Evolutionary conservation across 2,888 invertebrate genomes (phyloP).

Genomic region (Omphaloscelis lunosa): DNA sequence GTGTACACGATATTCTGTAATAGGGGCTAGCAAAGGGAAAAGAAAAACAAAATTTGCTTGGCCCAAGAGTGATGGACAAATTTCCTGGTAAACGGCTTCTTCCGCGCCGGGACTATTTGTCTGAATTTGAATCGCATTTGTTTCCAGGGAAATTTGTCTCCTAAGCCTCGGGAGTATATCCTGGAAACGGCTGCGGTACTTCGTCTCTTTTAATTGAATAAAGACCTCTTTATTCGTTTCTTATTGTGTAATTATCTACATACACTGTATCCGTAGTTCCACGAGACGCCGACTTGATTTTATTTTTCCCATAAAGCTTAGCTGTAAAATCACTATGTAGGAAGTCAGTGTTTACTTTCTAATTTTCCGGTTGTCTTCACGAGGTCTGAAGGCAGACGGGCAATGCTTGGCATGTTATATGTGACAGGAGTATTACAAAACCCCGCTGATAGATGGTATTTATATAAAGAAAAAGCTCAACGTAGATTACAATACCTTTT

Average conservation of each 20-base stretch:
- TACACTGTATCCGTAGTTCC: constrained; percentile 59
- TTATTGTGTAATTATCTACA: constrained; percentile 77
- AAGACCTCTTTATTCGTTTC: constrained; percentile 77
- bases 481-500: constrained; percentile 51
- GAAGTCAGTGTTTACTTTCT: constrained; percentile 86
- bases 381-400: constrained; percentile 80
- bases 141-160: constrained; percentile 89
- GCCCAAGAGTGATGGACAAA: constrained; percentile 89
- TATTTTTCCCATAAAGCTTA: constrained; percentile 73
- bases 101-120: constrained; percentile 90
- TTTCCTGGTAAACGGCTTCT: constrained; percentile 89
- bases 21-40: constrained; percentile 77
- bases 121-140: constrained; percentile 90
- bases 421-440: constrained; percentile 82
- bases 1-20: constrained; percentile 67
- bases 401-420: constrained; percentile 78
- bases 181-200: constrained; percentile 80
- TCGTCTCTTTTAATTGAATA: constrained; percentile 87
- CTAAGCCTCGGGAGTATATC: constrained; percentile 85
- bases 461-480: constrained; percentile 32
- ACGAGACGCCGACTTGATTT: constrained; percentile 58
- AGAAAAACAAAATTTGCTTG: constrained; percentile 85
- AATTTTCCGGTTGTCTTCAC: constrained; percentile 90
- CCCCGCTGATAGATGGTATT: constrained; percentile 73
- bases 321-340: constrained; percentile 73